Evolutionary conservation across 2,888 invertebrate genomes (phyloP).

Genomic region (Ceriagrion tenellum): DNA sequence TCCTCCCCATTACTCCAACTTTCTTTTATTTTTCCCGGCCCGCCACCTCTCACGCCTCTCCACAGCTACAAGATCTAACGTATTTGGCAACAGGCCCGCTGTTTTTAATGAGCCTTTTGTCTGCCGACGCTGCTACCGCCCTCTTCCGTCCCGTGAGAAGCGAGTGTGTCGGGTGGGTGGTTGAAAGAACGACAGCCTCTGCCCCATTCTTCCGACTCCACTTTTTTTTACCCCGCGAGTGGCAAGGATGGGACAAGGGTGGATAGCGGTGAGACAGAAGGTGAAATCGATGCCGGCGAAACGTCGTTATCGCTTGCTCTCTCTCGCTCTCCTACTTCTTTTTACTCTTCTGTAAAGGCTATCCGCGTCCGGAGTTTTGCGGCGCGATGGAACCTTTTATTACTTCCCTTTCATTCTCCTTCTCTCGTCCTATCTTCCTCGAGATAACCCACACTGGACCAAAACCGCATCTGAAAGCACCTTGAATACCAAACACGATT

Average conservation of each 20-base stretch:
- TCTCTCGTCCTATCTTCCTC: background rate
- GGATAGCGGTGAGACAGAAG: background rate
- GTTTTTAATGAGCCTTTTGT: conserved; percentile 66
- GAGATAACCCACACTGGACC: background rate
- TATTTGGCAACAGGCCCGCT: conserved; percentile 66
- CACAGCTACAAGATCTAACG: conserved; percentile 25
- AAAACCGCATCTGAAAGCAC: background rate
- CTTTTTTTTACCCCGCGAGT: background rate
- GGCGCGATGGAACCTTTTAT: background rate
- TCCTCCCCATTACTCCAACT: background rate
- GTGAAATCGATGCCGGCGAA: background rate
- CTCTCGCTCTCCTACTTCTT: background rate
- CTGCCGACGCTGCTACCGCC: background rate
- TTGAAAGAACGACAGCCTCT: background rate
- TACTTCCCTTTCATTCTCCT: background rate
- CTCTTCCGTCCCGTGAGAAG: background rate
- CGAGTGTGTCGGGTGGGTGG: background rate
- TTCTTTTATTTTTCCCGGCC: background rate
- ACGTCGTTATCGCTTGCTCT: background rate
- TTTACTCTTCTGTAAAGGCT: background rate
- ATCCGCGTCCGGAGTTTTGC: background rate
- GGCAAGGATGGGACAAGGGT: background rate
- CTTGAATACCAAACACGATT: background rate
- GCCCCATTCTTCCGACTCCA: background rate
- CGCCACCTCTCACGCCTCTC: background rate